These are phyloP conservation scores for Tinea semifulvella DNA, from an alignment of 2,888 invertebrate genomes.

Conservation along the genomic window DNA sequence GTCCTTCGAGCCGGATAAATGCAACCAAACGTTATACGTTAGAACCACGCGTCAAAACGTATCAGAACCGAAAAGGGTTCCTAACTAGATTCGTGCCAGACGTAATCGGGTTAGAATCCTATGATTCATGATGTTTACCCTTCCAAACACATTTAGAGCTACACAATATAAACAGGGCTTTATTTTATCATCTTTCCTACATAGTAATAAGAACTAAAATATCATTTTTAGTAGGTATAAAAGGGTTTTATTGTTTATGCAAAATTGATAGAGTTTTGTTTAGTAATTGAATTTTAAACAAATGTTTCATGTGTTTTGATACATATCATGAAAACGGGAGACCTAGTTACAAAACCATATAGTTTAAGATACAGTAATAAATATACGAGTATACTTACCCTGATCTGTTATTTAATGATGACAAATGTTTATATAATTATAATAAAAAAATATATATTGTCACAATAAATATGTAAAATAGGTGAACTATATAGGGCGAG, in stretches of 20 bases:
- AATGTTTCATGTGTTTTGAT: too few relatives aligned
- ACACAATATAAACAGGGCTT: not conserved
- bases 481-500: too few relatives aligned
- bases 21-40: constrained; percentile 3
- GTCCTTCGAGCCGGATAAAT: too few relatives aligned
- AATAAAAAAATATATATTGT: too few relatives aligned
- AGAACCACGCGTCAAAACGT: constrained; percentile 31
- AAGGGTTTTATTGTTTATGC: not conserved
- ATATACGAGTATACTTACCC: too few relatives aligned
- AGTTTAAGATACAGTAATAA: too few relatives aligned
- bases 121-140: constrained; percentile 47
- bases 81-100: constrained; percentile 47
- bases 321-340: too few relatives aligned
- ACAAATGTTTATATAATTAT: too few relatives aligned
- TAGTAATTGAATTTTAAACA: too few relatives aligned
- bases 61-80: constrained; percentile 53
- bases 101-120: constrained; percentile 48
- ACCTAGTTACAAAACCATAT: too few relatives aligned
- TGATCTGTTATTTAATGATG: too few relatives aligned
- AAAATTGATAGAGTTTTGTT: constrained; percentile 1
- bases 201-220: not conserved
- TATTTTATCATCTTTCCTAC: not conserved
- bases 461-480: too few relatives aligned
- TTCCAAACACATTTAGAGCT: not conserved
- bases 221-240: not conserved